A percentile compares a stretch with the other conserved stretches of the same genome.
These are phyloP conservation scores for Orthonevra nobilis DNA, from an alignment of 2,888 invertebrate species.

Conservation along the genomic window DNA sequence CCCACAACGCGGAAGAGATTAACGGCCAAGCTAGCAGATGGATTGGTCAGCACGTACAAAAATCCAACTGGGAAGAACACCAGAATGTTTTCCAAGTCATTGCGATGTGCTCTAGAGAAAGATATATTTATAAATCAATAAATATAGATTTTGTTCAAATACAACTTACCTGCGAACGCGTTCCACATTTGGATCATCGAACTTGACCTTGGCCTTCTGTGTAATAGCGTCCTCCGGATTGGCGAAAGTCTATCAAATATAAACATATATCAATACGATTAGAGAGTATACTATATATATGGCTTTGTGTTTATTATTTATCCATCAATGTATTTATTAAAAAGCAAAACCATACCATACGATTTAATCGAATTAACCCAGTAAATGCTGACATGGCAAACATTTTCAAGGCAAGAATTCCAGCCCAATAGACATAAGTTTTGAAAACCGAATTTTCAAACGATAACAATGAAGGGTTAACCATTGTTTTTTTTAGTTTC, in stretches of 20 bases:
- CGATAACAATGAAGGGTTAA: conserved; percentile 35
- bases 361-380: conserved; percentile 78
- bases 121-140: not conserved
- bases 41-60: conserved; percentile 81
- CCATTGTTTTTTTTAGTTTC: no score
- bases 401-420: conserved; percentile 80
- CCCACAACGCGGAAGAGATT: conserved; percentile 82
- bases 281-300: not conserved
- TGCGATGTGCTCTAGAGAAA: conserved; percentile 82
- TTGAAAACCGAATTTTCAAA: conserved; percentile 78
- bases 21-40: conserved; percentile 80
- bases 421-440: conserved; percentile 79
- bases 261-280: conserved; percentile 40
- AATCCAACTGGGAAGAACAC: conserved; percentile 81
- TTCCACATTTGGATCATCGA: conserved; percentile 80
- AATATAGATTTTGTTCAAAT: not conserved
- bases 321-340: no score
- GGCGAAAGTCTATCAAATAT: conserved; percentile 81
- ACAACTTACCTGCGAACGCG: conserved; percentile 76
- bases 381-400: conserved; percentile 80
- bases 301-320: no score
- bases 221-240: conserved; percentile 80
- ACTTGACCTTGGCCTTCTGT: conserved; percentile 74
- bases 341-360: conserved; percentile 76
- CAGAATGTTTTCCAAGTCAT: conserved; percentile 84